These are phyloP conservation scores for Sycobia sp. DNA, from an alignment of 1,140 invertebrate genomes.

Conservation along the genomic window DNA sequence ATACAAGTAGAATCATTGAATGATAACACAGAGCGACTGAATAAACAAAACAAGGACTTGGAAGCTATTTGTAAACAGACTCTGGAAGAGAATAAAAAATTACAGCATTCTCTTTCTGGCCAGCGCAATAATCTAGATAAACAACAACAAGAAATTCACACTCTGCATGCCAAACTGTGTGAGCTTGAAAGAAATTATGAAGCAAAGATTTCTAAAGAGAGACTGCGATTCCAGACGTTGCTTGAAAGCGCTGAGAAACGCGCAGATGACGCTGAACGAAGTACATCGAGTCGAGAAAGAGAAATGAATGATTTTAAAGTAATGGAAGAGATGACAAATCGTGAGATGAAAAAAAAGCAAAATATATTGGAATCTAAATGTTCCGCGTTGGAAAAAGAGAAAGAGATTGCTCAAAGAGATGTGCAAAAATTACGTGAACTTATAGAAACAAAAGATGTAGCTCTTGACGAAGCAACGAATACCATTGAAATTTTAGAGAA, in stretches of 20 bases:
- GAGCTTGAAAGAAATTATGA: constrained; percentile 76
- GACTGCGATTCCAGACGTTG: not conserved
- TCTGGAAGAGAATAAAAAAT: not conserved
- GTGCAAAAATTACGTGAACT: not conserved
- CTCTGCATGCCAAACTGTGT: constrained; percentile 70
- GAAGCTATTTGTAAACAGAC: not conserved
- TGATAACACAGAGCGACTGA: not conserved
- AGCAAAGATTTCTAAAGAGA: too few species aligned
- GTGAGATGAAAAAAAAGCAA: constrained; percentile 5
- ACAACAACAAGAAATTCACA: constrained; percentile 73
- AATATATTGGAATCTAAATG: not conserved
- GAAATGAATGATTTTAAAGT: not conserved
- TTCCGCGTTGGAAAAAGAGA: not conserved
- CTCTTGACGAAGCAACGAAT: not conserved
- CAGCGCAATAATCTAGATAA: constrained; percentile 71
- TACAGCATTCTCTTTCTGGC: constrained; percentile 67
- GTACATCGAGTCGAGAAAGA: not conserved
- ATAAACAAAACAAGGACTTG: not conserved
- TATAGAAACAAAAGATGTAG: not conserved
- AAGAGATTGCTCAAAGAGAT: not conserved
- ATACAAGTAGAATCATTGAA: not conserved
- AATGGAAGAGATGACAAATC: not conserved
- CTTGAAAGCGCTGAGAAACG: not conserved
- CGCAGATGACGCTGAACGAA: not conserved
- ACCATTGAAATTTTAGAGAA: not conserved